Base-by-base conservation (phyloP, 2,113 vertebrate species). In the Ceuthmochares aereus region DNA sequence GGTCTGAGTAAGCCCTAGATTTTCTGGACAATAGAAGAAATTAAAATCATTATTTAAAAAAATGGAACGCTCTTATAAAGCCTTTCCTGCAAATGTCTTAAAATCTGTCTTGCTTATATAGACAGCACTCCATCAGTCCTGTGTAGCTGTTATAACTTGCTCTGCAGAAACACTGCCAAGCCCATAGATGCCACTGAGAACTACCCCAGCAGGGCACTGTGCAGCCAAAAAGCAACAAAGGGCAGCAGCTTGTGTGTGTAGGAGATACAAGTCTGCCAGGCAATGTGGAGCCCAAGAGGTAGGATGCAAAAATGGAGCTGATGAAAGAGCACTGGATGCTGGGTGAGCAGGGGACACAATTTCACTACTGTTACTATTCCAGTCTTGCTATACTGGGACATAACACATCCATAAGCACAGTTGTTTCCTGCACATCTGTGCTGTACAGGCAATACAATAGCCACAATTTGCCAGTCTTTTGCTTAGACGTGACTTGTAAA, bases 221-320 rank as follows among this genome's bases (percentile, higher is more conserved):
- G 40, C 37, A 47, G 40, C 21, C 26, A 14, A 56, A 51, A 23
- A 49, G 32, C 14, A 43, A 6, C 26, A 10, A 25, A 55, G 25
- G 29, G 18, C 29, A 64, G 69, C 43, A 37, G 1, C 54, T 69
- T 5, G 0, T 22, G 1, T 0, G 0, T 16, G 13, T 4, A 0
- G 22, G 59, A 75, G 22, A 8, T 3, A 5, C 2, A 45, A 68
- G 12, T 7, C 19, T 42, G 51, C 22, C 22, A 8, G 45, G 29
- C 23, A 32, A 29, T 0, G 18, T 2, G 7, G 32, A 11, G 18
- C 10, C 20, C 37, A 10, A 37, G 22, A 67, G 43, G 26, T 1
- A 8, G 26, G 4, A 26, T 58, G n/a, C 72, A 20, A 43, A 82
- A 52, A 22, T 19, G 32, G 19, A 47, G 21, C 3, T 45, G 30